These are phyloP conservation scores for Panzeria rudis DNA, from an alignment of 2,888 invertebrate genomes.

Conservation along the genomic window DNA sequence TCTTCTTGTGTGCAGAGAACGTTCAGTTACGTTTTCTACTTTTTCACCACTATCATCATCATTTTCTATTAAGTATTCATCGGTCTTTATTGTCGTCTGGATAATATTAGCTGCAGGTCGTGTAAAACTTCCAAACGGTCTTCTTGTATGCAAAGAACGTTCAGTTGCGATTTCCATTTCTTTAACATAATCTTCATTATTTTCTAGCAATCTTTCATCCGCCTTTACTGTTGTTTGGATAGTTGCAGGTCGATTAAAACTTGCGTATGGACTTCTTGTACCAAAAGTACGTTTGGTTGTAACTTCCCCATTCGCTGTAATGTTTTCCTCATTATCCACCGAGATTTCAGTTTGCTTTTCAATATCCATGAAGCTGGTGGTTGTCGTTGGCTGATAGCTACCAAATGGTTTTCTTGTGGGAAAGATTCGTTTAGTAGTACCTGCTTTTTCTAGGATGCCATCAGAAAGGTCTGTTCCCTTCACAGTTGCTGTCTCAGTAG, in stretches of 20 bases:
- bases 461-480: neutral
- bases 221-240: neutral
- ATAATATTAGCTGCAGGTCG: neutral
- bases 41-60: neutral
- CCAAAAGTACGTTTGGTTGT: conserved; percentile 3
- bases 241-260: neutral
- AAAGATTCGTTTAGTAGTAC: conserved; percentile 1
- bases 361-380: conserved; percentile 12
- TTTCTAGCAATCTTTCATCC: neutral
- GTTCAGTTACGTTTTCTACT: neutral
- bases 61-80: neutral
- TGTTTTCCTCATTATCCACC: neutral
- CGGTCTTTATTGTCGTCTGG: neutral
- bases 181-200: neutral
- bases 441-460: neutral
- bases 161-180: neutral
- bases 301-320: neutral
- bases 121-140: neutral
- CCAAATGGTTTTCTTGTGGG: neutral
- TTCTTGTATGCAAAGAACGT: conserved; percentile 5
- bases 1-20: conserved; percentile 1
- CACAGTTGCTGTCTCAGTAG: no score
- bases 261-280: neutral
- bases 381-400: neutral
- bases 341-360: neutral